Evolutionary conservation across 2,888 invertebrate species (phyloP), one percentile per base, ranked within the genome.

Genomic region (Hyalella azteca): DNA sequence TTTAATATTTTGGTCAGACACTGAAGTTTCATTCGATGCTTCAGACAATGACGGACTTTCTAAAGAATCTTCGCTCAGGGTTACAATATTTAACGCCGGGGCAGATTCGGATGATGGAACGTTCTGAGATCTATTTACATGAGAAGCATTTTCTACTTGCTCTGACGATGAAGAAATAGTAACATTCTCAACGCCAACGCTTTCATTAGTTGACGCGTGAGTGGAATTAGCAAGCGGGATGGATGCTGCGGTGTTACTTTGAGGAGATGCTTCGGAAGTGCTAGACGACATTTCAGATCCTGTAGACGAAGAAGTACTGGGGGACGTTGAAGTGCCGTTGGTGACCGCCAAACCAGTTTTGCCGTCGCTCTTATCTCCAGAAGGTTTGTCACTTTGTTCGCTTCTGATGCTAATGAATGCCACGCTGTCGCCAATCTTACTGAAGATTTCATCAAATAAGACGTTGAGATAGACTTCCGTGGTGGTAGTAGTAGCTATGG

Each of bases 381-480:
- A 29, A 26, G 75, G n/a, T 19, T 19, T 9, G 13, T n/a, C 36
- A n/a, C 54, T 50, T 22, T 73, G 45, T 32, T 60, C 78, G n/a
- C 66, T 59, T 66, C 40, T 60, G 36, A 60, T 78, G n/a, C 45
- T 29, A 19, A 60, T 45, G n/a, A 60, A 26, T 11, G 39, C 49
- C n/a, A 39, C 50, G 29, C 26, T 75, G n/a, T 45, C 48, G 4
- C 45, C 75, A 5, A 48, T 29, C 41, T 48, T 75, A 15, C 75
- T 78, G 40, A 78, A 78, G 15, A 78, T 49, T 78, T 49, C 40
- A 40, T 40, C 54, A 32, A 78, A 54, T 13, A 54, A 22, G 40
- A 22, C 36, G 54, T 40, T 40, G n/a, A 54, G 49, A 32, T 36
- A 40, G 1, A 78, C 78, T 19, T 49, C 50, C 32, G 49, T 32